Conservation (phyloP, 2,888 invertebrate species). For the Lymantria dispar region DNA sequence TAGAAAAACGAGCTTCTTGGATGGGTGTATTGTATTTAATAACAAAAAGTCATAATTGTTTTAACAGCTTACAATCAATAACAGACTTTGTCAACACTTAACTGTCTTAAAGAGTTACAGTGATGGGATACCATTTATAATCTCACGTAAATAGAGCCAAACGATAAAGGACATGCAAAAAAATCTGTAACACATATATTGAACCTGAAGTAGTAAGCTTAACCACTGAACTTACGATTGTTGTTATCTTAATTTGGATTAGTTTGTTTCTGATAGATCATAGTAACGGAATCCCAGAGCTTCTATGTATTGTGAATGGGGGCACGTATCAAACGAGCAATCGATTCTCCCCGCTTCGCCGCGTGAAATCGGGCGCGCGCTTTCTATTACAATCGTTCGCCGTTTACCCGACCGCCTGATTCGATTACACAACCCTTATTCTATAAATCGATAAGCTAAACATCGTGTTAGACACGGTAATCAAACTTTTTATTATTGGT, state of each 20-base stretch:
- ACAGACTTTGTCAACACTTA: too few relatives aligned
- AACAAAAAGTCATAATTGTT: too few relatives aligned
- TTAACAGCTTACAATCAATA: too few relatives aligned
- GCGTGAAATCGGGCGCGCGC: conserved; percentile 75
- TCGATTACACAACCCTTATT: conserved; percentile 63
- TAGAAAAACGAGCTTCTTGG: too few relatives aligned
- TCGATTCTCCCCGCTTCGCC: conserved; percentile 68
- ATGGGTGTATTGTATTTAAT: too few relatives aligned
- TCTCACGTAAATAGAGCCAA: too few relatives aligned
- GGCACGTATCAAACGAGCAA: conserved; percentile 53
- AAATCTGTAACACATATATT: too few relatives aligned
- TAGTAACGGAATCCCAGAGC: conserved; percentile 30
- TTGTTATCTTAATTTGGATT: conserved; percentile 14
- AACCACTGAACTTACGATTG: too few relatives aligned
- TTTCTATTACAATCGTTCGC: conserved; percentile 63
- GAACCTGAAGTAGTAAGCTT: background rate
- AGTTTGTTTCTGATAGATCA: conserved; percentile 16
- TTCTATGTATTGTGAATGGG: conserved; percentile 49
- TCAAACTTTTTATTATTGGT: conserved; percentile 4
- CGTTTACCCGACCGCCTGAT: conserved; percentile 55
- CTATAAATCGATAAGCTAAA: conserved; percentile 39
- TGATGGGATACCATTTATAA: too few relatives aligned
- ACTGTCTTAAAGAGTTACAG: too few relatives aligned
- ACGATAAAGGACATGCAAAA: too few relatives aligned
- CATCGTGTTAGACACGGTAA: conserved; percentile 24